phyloP scores from a whole-genome alignment of 2,797 vertebrate genomes.

The Hylomyscus alleni region DNA sequence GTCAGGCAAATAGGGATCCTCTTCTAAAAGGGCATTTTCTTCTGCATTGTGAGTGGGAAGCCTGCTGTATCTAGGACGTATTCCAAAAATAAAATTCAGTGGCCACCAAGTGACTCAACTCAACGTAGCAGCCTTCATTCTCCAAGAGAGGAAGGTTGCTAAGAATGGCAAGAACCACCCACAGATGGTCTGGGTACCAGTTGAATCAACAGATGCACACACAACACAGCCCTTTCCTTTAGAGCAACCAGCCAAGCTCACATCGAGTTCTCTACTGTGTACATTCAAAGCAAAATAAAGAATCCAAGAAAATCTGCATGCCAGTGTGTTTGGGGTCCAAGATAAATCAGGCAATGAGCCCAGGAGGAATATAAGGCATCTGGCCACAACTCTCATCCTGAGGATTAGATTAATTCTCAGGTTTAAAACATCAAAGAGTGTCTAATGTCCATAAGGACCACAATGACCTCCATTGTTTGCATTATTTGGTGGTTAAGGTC shows the following conservation, averaged over 20 bases:
- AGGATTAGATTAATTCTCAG: constrained; percentile 62
- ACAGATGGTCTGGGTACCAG: constrained; percentile 79
- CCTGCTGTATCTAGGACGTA: constrained; percentile 78
- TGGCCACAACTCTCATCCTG: constrained; percentile 65
- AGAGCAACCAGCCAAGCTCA: constrained; percentile 79
- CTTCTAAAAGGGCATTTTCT: constrained; percentile 79
- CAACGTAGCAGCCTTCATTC: constrained; percentile 35
- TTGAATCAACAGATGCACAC: constrained; percentile 82
- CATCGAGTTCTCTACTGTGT: constrained; percentile 83
- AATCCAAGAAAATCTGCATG: constrained; percentile 79
- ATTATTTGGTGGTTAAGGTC: neutral
- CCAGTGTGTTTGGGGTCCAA: constrained; percentile 73
- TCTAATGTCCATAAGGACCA: neutral
- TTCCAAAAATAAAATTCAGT: constrained; percentile 79
- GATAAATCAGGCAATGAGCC: constrained; percentile 76
- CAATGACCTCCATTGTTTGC: neutral
- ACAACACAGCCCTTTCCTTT: constrained; percentile 74
- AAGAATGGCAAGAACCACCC: constrained; percentile 75
- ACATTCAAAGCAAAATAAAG: constrained; percentile 83
- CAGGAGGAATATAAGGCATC: constrained; percentile 72
- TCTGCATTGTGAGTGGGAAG: constrained; percentile 79
- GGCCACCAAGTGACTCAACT: constrained; percentile 82
- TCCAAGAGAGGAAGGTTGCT: constrained; percentile 63
- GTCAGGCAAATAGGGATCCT: constrained; percentile 85
- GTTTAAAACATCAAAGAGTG: constrained; percentile 49